A percentile compares a stretch with the other conserved stretches of the same genome.
phyloP scores from a whole-genome alignment of 2,113 vertebrate genomes.

The Hydropotes inermis region DNA sequence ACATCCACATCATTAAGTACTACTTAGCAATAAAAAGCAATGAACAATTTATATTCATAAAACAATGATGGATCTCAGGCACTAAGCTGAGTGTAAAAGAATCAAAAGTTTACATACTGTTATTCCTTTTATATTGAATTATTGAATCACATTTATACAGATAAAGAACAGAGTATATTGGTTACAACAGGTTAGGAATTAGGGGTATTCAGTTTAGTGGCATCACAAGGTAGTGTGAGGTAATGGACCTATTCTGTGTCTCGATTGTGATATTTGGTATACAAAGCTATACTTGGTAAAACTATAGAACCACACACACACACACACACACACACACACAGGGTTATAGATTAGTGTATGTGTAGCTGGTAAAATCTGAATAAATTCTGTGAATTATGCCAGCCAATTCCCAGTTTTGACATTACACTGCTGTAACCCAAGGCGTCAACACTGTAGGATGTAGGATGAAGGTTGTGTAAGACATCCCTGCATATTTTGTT shows the following conservation, averaged over 20 bases:
- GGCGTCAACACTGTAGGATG: not conserved
- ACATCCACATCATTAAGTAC: not conserved
- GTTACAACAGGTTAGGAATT: not conserved
- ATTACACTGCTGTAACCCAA: not conserved
- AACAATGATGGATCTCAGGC: not conserved
- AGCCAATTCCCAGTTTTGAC: not conserved
- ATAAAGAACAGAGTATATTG: not conserved
- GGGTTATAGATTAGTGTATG: not conserved
- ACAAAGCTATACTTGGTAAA: not conserved
- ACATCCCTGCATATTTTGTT: not conserved
- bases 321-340: not conserved
- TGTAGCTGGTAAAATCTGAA: not conserved
- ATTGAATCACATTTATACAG: not conserved
- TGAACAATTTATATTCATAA: not conserved
- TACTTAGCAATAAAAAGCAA: not conserved
- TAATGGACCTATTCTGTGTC: not conserved
- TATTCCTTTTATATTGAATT: not conserved
- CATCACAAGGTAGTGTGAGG: not conserved
- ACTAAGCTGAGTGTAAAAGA: not conserved
- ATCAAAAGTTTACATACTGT: not conserved
- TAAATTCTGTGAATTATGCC: not conserved
- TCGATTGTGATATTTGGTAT: not conserved
- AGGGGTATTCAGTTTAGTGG: not conserved
- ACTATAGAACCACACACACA: not conserved
- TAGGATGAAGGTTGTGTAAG: not conserved